Percentiles rank a stretch among this genome's conserved stretches.
Conservation (phyloP, 2,797 vertebrate species). For the Paedocypris micromegethes region DNA sequence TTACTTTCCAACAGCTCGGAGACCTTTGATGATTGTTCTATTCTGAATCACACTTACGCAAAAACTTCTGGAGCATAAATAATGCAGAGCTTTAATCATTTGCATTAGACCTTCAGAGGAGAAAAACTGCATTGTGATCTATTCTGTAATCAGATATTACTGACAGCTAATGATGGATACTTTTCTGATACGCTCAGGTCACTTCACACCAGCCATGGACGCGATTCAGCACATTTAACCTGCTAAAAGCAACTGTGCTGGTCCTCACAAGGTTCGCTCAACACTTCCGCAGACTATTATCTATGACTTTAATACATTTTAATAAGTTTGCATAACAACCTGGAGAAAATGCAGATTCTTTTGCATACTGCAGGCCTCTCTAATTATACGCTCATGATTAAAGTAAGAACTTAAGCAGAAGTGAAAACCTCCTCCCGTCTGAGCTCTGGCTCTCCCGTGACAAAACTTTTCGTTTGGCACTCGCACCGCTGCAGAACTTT, state of each 20-base stretch:
- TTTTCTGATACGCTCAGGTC: conserved; percentile 36
- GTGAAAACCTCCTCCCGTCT: conserved; percentile 49
- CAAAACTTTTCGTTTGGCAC: conserved; percentile 37
- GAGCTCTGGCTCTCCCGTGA: conserved; percentile 34
- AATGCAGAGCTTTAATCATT: conserved; percentile 22
- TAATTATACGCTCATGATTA: conserved; percentile 66
- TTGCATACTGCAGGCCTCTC: conserved; percentile 57
- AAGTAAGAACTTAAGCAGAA: conserved; percentile 59
- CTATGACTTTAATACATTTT: conserved; percentile 64
- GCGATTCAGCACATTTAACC: conserved; percentile 49
- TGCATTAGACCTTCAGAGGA: conserved; percentile 32
- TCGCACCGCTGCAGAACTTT: conserved; percentile 15
- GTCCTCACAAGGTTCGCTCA: conserved; percentile 30
- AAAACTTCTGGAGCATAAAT: conserved; percentile 10
- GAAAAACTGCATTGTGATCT: conserved; percentile 39
- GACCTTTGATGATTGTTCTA: background rate
- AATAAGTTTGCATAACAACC: conserved; percentile 68
- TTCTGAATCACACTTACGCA: conserved; percentile 5
- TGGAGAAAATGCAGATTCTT: conserved; percentile 53
- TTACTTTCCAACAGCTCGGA: background rate
- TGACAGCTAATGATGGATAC: conserved; percentile 44
- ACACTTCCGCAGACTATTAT: conserved; percentile 51
- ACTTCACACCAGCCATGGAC: conserved; percentile 31
- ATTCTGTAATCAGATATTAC: conserved; percentile 40
- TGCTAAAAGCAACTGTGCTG: conserved; percentile 33